Conservation (phyloP, 1,140 invertebrate species). For the Brachionus plicatilis region DNA sequence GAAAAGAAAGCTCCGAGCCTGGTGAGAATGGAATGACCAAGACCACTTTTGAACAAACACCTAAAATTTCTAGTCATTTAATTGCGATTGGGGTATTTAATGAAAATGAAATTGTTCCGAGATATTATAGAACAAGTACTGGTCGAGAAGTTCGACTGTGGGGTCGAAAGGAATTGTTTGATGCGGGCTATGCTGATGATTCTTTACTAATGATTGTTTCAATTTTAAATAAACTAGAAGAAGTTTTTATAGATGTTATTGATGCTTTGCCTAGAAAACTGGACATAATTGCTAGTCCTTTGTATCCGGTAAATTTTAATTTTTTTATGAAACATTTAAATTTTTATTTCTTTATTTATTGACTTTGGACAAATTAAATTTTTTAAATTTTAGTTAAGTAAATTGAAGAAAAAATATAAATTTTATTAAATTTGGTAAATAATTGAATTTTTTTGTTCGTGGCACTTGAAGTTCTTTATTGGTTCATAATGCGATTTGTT, state of each 20-base stretch:
- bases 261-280: conserved; percentile 24
- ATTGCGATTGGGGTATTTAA: conserved; percentile 12
- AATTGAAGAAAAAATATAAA: no score
- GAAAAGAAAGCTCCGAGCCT: not conserved
- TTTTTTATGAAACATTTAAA: not conserved
- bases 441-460: no score
- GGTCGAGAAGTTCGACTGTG: not conserved
- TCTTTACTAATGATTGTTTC: not conserved
- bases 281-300: conserved; percentile 11
- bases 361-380: no score
- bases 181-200: not conserved
- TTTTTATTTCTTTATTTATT: not conserved
- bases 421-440: no score
- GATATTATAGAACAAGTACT: not conserved
- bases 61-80: not conserved
- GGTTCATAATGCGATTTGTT: no score
- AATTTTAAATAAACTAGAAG: not conserved
- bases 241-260: not conserved
- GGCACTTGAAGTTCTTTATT: no score
- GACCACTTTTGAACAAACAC: not conserved
- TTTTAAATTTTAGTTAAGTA: no score
- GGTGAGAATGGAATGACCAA: not conserved
- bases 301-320: conserved; percentile 16
- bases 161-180: not conserved
- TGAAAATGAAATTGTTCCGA: not conserved